Conservation (phyloP, 1,140 invertebrate species). For the Drosophila ohnishii region DNA sequence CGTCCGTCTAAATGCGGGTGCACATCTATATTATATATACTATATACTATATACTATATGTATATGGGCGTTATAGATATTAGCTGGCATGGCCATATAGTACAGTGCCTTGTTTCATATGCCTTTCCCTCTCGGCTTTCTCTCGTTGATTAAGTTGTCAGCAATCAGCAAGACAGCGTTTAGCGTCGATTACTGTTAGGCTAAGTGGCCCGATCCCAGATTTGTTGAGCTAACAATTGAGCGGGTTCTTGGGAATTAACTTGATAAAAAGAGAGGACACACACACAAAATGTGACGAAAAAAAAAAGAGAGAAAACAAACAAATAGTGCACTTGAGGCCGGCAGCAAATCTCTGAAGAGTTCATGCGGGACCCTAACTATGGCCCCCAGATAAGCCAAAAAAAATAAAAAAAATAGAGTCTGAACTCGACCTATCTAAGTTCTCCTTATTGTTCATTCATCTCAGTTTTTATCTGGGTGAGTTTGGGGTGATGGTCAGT, state of each 20-base stretch:
- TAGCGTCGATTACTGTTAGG: slow-evolving; percentile 58
- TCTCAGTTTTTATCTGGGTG: background rate
- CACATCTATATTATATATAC: slow-evolving; percentile 22
- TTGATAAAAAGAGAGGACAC: slow-evolving; percentile 18
- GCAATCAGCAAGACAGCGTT: slow-evolving; percentile 65
- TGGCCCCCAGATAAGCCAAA: slow-evolving; percentile 1
- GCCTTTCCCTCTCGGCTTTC: slow-evolving; percentile 13
- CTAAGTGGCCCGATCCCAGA: slow-evolving; percentile 47
- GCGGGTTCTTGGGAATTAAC: slow-evolving; percentile 32
- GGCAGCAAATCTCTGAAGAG: background rate
- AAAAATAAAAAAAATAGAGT: background rate
- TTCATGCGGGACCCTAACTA: slow-evolving; percentile 8
- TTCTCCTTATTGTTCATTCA: background rate
- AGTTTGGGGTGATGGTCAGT: slow-evolving; percentile 1
- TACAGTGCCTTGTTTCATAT: slow-evolving; percentile 17
- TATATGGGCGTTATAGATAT: slow-evolving; percentile 29
- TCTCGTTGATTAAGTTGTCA: slow-evolving; percentile 75
- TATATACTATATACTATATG: slow-evolving; percentile 4
- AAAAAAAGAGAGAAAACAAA: background rate
- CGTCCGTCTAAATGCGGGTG: slow-evolving; percentile 43
- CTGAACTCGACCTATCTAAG: slow-evolving; percentile 10
- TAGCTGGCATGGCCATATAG: slow-evolving; percentile 40
- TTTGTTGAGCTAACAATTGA: slow-evolving; percentile 43
- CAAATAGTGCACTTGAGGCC: slow-evolving; percentile 3
- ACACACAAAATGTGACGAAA: slow-evolving; percentile 1